phyloP scores from a whole-genome alignment of 2,113 vertebrate genomes.

The Chaetodon auriga region DNA sequence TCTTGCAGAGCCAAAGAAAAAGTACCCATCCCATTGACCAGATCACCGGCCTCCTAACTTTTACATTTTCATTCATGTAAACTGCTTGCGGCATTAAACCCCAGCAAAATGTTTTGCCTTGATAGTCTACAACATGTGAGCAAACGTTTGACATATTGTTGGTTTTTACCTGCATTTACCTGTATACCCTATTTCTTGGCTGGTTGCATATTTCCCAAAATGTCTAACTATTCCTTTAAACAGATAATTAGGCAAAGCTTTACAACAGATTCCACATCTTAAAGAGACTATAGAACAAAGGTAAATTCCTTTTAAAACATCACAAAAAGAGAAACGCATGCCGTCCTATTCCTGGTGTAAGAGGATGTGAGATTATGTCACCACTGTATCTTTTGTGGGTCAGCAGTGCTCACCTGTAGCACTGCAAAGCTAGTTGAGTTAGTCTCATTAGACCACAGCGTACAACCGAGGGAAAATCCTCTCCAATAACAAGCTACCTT shows the following conservation, averaged over 20 bases:
- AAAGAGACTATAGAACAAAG: fast-evolving
- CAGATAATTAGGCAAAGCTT: neutral
- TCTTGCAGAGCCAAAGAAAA: conserved; percentile 18
- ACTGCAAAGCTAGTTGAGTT: conserved; percentile 33
- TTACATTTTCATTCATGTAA: neutral
- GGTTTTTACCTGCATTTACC: neutral
- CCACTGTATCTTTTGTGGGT: conserved; percentile 7
- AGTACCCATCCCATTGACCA: neutral
- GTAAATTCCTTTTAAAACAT: conserved; percentile 12
- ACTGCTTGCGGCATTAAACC: neutral
- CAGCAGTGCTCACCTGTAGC: conserved; percentile 18
- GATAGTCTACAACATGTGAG: neutral
- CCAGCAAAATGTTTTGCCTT: neutral
- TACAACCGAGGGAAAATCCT: conserved; percentile 49
- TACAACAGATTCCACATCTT: neutral
- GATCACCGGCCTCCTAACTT: neutral
- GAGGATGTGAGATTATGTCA: conserved; percentile 33
- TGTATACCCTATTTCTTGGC: neutral
- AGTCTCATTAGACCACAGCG: conserved; percentile 54
- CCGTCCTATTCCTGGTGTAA: neutral
- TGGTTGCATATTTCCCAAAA: neutral
- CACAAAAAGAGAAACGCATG: neutral
- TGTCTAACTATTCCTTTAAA: neutral
- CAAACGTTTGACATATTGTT: neutral
- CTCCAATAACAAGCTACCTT: conserved; percentile 58